These are phyloP conservation scores for Setophaga petechia DNA, from an alignment of 2,113 vertebrate genomes.

Conservation along the genomic window DNA sequence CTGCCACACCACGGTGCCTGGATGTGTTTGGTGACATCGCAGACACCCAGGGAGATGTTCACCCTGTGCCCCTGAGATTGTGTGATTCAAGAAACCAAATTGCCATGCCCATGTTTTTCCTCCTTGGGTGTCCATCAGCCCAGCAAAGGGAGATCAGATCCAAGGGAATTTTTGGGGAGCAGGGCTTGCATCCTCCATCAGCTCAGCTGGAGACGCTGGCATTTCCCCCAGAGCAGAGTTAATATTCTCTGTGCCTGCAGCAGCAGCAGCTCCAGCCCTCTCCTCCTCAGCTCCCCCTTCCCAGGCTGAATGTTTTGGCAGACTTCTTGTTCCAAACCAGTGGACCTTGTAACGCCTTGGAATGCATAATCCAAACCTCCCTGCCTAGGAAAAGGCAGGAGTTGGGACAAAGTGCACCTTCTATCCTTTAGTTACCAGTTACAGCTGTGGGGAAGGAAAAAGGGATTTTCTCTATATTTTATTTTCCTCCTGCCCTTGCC, in stretches of 20 bases:
- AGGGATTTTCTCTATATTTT: not conserved
- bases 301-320: not conserved
- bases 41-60: accelerated
- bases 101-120: not conserved
- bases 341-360: constrained; percentile 38
- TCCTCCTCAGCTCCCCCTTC: constrained; percentile 10
- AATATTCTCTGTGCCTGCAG: not conserved
- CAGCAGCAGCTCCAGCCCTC: not conserved
- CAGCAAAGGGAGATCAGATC: not conserved
- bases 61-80: accelerated
- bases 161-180: not conserved
- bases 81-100: not conserved
- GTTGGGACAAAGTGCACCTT: not conserved
- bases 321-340: constrained; percentile 63
- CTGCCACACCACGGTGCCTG: accelerated
- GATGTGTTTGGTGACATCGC: not conserved
- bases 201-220: not conserved
- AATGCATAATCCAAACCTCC: constrained; percentile 34
- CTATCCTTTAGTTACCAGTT: not conserved
- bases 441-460: not conserved
- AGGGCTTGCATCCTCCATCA: not conserved
- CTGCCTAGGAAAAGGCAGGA: not conserved
- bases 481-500: not conserved
- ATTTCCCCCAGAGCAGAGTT: not conserved
- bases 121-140: accelerated